These are phyloP conservation scores for Odiellus spinosus DNA, from an alignment of 2,888 invertebrate species.

Conservation along the genomic window DNA sequence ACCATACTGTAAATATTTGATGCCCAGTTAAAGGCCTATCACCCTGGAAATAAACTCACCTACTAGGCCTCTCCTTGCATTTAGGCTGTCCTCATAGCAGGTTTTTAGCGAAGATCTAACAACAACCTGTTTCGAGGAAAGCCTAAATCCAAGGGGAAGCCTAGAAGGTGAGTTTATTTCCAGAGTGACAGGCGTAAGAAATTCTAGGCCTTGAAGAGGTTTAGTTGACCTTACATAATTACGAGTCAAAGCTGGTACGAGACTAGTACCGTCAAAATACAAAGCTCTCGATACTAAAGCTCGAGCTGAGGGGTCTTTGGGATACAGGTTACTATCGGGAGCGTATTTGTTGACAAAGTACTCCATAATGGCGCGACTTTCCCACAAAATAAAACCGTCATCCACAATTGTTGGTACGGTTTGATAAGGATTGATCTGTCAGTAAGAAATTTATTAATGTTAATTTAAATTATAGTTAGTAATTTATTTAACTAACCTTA, in stretches of 20 bases:
- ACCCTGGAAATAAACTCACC: too few species aligned
- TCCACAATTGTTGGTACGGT: slow-evolving; percentile 67
- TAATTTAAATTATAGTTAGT: too few species aligned
- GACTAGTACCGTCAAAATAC: slow-evolving; percentile 6
- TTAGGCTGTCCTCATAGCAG: too few species aligned
- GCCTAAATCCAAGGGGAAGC: too few species aligned
- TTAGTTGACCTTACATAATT: slow-evolving; percentile 1
- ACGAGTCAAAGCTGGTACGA: not conserved
- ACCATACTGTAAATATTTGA: not conserved
- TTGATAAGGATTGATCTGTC: slow-evolving; percentile 42
- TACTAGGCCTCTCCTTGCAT: too few species aligned
- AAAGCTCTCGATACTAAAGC: slow-evolving; percentile 51
- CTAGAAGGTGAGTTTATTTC: too few species aligned
- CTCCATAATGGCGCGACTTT: slow-evolving; percentile 55
- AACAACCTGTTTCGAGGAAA: too few species aligned
- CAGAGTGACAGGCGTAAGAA: too few species aligned
- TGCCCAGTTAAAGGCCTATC: too few species aligned
- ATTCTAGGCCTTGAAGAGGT: too few species aligned
- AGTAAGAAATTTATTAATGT: too few species aligned
- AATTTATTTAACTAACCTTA: slow-evolving; percentile 37
- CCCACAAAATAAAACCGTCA: slow-evolving; percentile 55
- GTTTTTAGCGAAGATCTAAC: too few species aligned
- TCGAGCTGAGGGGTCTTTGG: slow-evolving; percentile 48
- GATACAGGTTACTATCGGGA: slow-evolving; percentile 53
- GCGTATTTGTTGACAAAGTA: slow-evolving; percentile 64